Percentiles rank a stretch among this genome's conserved stretches.
Conservation (phyloP, 2,113 vertebrate genomes). For the Phaethornis superciliosus region DNA sequence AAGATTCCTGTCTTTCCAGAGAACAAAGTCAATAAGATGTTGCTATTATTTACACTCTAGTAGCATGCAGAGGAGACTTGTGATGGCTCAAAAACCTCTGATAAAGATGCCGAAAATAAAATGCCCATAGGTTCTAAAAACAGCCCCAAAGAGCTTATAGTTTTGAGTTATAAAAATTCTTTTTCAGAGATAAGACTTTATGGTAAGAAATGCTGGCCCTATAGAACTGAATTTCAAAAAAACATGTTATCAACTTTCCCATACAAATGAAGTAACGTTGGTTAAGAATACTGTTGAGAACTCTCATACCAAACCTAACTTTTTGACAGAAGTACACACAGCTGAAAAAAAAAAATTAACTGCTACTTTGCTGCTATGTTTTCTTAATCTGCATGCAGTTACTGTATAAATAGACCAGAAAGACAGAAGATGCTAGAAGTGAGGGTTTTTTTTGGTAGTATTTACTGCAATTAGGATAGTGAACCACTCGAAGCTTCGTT, state of each 20-base stretch:
- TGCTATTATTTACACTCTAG: slow-evolving; percentile 41
- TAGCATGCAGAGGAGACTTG: neutral
- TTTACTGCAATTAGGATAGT: neutral
- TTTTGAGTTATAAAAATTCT: slow-evolving; percentile 12
- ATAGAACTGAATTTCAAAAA: slow-evolving; percentile 15
- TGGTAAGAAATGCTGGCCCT: neutral
- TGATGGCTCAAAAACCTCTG: slow-evolving; percentile 29
- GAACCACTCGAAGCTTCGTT: neutral
- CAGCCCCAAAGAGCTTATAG: slow-evolving; percentile 36
- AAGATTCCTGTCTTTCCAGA: neutral
- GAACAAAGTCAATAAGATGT: slow-evolving; percentile 13
- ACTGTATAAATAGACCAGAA: neutral
- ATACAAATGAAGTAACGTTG: slow-evolving; percentile 14
- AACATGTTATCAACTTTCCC: neutral
- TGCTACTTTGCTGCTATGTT: neutral
- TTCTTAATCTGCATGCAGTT: neutral
- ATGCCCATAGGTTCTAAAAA: neutral
- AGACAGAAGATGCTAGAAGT: neutral
- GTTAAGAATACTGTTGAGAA: neutral
- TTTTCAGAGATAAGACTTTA: slow-evolving; percentile 20
- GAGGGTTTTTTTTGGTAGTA: neutral
- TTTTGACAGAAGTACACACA: neutral
- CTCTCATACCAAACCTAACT: neutral
- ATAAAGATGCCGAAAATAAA: slow-evolving; percentile 30
- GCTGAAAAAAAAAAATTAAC: neutral